Base-by-base conservation (phyloP, 2,888 invertebrate genomes). In the Branchinecta sandiegonensis region DNA sequence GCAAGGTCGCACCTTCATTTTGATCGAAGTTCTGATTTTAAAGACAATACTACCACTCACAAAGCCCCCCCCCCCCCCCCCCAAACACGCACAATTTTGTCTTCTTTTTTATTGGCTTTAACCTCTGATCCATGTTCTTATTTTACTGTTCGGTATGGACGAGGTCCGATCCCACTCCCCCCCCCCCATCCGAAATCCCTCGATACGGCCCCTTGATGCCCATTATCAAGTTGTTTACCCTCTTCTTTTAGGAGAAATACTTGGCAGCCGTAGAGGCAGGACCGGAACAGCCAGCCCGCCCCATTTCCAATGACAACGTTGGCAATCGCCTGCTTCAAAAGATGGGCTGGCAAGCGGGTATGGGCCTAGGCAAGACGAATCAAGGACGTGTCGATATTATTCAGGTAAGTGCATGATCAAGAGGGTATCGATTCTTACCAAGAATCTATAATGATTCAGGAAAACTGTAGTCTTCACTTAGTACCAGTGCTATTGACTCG, bases 271-370 rank as follows among this genome's bases (percentile, higher is more conserved):
- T 56, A 17, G 56, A 56, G 67, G 37, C 47, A 48, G 13, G 23
- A 64, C 46, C 47, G 56, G 48, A 66, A 12, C 83, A 74, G 68
- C 84, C 83, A 1, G 84, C 86, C 0, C 81, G 83, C 70, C 82
- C 85, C 77, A 83, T 94, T 75, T 82, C 90, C 73, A 86, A 89
- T 0, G 93, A 90, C 73, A 95, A 95, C 74, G 90, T 96, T 70
- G 99, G 97, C 9, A 96, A 90, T 76, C 89, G 92, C 76, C 82
- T 99, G 78, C 78, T 99, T 72, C 94, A 97, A 78, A 94, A 94
- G 79, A 99, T 99, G 99, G 99, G 99, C 7, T 99, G 99, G 99
- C 89, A 89, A 8, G 94, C 94, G 77, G 99, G 99, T 0, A 87
- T 91, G 80, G 99, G 99, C 0, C 80, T 99, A 37, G 97, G 99